phyloP scores from a whole-genome alignment of 1,140 invertebrate genomes.

The Planococcus citri region DNA sequence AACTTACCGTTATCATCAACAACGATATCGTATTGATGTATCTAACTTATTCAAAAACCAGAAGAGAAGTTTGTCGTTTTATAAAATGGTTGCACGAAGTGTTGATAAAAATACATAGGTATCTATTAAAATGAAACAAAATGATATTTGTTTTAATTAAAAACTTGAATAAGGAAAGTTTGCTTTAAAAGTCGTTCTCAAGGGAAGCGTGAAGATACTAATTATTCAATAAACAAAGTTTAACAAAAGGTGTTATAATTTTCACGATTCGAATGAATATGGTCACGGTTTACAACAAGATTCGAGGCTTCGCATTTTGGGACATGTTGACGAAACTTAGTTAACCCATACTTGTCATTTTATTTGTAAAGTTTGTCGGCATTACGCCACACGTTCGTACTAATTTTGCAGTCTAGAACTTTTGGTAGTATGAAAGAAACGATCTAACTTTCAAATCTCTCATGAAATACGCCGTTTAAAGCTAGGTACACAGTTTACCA shows the following conservation, averaged over 20 bases:
- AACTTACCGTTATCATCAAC: no score
- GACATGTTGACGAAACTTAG: background rate
- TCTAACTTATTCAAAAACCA: no score
- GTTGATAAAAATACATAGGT: no score
- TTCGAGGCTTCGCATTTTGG: background rate
- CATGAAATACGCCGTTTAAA: no score
- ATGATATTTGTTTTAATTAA: constrained; percentile 1
- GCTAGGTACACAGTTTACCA: no score
- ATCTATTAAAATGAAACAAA: background rate
- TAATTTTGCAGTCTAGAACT: background rate
- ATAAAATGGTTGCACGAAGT: no score
- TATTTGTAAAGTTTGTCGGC: background rate
- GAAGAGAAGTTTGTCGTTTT: no score
- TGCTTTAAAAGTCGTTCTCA: background rate
- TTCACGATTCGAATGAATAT: background rate
- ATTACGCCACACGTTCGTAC: background rate
- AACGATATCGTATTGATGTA: no score
- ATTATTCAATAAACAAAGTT: constrained; percentile 8
- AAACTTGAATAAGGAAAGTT: background rate
- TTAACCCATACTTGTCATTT: background rate
- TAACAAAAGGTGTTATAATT: background rate
- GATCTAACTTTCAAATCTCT: no score
- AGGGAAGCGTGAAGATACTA: background rate
- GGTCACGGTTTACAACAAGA: background rate
- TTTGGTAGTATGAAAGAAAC: no score